phyloP scores from a whole-genome alignment of 2,888 invertebrate species.

The Sphinx pinastri region DNA sequence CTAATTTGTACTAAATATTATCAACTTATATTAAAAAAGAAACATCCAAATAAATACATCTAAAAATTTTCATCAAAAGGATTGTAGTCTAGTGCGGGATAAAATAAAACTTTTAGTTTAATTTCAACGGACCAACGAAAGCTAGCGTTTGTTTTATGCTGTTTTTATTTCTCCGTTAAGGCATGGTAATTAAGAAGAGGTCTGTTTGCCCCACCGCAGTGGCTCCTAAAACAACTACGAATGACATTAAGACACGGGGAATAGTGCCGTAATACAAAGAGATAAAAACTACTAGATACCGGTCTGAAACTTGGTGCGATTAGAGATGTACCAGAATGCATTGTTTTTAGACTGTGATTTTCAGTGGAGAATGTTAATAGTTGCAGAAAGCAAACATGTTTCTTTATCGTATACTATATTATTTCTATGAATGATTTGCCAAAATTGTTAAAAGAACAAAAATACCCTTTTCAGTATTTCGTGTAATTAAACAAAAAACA shows the following conservation, averaged over 20 bases:
- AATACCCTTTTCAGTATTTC: neutral
- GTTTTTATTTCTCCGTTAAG: slow-evolving; percentile 63
- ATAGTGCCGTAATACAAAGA: slow-evolving; percentile 49
- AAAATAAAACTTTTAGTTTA: slow-evolving; percentile 24
- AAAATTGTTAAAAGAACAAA: neutral
- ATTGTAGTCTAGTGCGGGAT: slow-evolving; percentile 16
- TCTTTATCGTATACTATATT: too few species aligned
- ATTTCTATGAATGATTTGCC: too few species aligned
- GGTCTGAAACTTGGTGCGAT: slow-evolving; percentile 31
- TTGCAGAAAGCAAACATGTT: neutral
- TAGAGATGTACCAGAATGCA: neutral
- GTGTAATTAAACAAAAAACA: neutral
- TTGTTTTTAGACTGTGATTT: neutral
- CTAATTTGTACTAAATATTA: neutral
- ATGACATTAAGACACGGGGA: slow-evolving; percentile 59
- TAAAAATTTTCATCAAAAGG: slow-evolving; percentile 6
- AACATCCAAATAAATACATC: slow-evolving; percentile 2
- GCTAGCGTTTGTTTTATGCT: slow-evolving; percentile 52
- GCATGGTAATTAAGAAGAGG: slow-evolving; percentile 71
- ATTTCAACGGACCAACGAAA: slow-evolving; percentile 52
- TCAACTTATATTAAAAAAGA: neutral
- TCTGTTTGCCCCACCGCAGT: slow-evolving; percentile 56
- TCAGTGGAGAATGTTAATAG: neutral
- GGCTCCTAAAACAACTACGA: slow-evolving; percentile 56
- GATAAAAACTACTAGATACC: slow-evolving; percentile 32